Evolutionary conservation across 2,797 vertebrate genomes (phyloP).

Genomic region (Pitangus sulphuratus): DNA sequence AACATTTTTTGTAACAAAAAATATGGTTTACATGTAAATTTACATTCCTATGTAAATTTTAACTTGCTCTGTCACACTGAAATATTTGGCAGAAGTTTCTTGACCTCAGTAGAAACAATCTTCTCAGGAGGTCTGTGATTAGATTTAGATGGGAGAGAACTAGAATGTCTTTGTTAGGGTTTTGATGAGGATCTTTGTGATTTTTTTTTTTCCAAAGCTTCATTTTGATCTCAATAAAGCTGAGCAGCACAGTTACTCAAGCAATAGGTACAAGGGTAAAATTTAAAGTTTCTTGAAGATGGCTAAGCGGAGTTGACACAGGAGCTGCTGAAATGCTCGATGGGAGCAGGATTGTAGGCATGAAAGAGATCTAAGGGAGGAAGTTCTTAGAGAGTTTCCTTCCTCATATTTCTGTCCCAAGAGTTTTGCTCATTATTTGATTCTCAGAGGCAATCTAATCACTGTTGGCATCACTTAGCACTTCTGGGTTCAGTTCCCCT

Average conservation of each 20-base stretch:
- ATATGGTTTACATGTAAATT: not conserved
- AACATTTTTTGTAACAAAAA: not conserved
- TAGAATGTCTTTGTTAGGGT: not conserved
- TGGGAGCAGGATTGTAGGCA: not conserved
- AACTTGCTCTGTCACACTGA: not conserved
- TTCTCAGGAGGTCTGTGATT: not conserved
- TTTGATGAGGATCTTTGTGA: not conserved
- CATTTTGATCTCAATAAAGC: not conserved
- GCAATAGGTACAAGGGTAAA: not conserved
- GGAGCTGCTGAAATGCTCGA: not conserved
- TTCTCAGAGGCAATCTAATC: constrained; percentile 13
- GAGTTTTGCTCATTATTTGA: constrained; percentile 12
- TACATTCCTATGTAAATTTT: not conserved
- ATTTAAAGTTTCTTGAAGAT: not conserved
- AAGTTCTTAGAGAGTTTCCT: not conserved
- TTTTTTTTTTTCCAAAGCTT: not conserved
- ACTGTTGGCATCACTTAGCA: not conserved
- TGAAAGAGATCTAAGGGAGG: not conserved
- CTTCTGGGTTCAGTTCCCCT: not conserved
- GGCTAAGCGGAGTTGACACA: not conserved
- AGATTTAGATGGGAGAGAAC: not conserved
- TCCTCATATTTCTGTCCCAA: not conserved
- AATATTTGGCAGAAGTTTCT: not conserved
- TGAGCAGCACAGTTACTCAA: not conserved
- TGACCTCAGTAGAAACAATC: not conserved